Evolutionary conservation across 2,888 invertebrate genomes (phyloP), one percentile per base, ranked within the genome.

Genomic region (Plebejus argus): DNA sequence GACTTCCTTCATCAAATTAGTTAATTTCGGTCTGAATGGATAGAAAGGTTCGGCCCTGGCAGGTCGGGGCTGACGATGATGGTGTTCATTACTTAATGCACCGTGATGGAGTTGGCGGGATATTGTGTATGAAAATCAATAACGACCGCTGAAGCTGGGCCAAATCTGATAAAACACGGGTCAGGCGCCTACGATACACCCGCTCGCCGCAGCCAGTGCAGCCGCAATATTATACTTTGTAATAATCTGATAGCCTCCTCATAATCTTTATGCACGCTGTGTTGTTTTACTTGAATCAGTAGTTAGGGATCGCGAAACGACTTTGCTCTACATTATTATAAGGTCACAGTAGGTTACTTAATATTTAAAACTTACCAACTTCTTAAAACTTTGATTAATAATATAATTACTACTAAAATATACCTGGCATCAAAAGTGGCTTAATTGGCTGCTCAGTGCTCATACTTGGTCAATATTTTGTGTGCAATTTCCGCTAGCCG

Each of bases 141-240:
- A 71, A 39, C 20, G 71, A 20, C 35, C 71, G 39, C 39, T 71
- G 71, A 71, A 71, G 71, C 39, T 39, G 8, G 39, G 71, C 71
- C 71, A 71, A 71, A 71, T 71, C 71, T 71, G 71, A 71, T 71
- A 71, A 71, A 35, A 71, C 71, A 10, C n/a, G 39, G 39, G 39
- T 71, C 39, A 12, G 10, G 66, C 61, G 61, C 23, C 20, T 20
- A 10, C 20, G 20, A 49, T 39, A 15, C 49, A 12, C 20, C 0
- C 7, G 7, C 58, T 2, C 5, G n/a, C 4, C 4, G 3, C 66
- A 28, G 15, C 8, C 61, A 39, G 8, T 33, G 28, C 33, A 66
- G 66, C 66, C 66, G 28, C 66, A 15, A 18, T 15, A 33, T 15
- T 28, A 33, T 33, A 33, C 33, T 28, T 66, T 18, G 28, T 28